Percentiles rank a stretch among this genome's conserved stretches.
phyloP scores from a whole-genome alignment of 2,113 vertebrate species.

The Chloebia gouldiae region DNA sequence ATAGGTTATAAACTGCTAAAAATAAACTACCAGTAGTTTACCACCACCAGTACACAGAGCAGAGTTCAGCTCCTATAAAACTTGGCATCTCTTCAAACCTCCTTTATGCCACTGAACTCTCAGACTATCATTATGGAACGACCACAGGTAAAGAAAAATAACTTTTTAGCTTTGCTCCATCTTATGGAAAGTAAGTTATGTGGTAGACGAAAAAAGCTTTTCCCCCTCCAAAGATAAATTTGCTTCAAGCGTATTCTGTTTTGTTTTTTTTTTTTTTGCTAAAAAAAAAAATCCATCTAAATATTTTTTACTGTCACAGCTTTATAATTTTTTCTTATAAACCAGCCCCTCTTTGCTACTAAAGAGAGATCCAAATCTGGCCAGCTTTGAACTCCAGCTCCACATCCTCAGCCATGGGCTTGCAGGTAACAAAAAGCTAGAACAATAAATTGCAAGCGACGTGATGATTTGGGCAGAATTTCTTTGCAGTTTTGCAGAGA shows the following conservation, averaged over 20 bases:
- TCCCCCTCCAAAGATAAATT: not conserved
- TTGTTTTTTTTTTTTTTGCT: not conserved
- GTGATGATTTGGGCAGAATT: not conserved
- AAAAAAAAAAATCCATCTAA: not conserved
- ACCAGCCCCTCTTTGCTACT: not conserved
- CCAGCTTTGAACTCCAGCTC: not conserved
- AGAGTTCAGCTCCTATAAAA: not conserved
- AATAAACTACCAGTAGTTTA: not conserved
- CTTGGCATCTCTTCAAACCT: not conserved
- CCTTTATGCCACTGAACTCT: not conserved
- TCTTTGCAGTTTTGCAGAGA: not conserved
- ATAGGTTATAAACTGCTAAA: not conserved
- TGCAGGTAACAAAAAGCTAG: fast-evolving
- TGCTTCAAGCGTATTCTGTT: not conserved
- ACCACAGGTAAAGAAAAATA: not conserved
- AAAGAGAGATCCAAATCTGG: not conserved
- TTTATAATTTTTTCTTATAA: not conserved
- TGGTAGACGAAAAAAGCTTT: not conserved
- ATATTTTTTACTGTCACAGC: not conserved
- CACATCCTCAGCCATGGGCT: fast-evolving
- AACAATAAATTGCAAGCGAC: not conserved
- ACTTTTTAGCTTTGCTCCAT: not conserved
- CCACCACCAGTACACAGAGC: not conserved
- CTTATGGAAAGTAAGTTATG: not conserved
- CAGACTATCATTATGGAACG: not conserved